Evolutionary conservation across 2,888 invertebrate genomes (phyloP).

Genomic region (Kuschelorhynchus macadamiae): DNA sequence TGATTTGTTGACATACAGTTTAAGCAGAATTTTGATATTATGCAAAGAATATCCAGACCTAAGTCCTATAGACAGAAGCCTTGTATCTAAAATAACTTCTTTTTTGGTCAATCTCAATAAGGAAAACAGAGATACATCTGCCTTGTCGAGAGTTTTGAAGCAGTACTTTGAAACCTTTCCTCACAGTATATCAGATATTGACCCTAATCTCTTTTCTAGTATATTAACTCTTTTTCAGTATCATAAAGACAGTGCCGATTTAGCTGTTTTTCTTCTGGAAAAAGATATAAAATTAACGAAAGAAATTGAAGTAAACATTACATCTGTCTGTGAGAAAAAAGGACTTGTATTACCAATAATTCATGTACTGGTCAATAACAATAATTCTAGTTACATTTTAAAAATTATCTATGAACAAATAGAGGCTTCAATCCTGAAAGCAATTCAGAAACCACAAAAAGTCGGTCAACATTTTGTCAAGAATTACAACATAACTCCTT

Average conservation of each 20-base stretch:
- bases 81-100: slow-evolving; percentile 51
- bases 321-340: slow-evolving; percentile 72
- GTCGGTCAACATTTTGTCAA: slow-evolving; percentile 76
- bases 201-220: slow-evolving; percentile 71
- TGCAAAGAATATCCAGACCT: slow-evolving; percentile 42
- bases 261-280: slow-evolving; percentile 74
- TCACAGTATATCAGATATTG: slow-evolving; percentile 71
- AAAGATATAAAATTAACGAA: slow-evolving; percentile 70
- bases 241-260: slow-evolving; percentile 73
- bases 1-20: slow-evolving; percentile 53
- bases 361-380: slow-evolving; percentile 69
- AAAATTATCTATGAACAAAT: slow-evolving; percentile 73
- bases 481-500: slow-evolving; percentile 72
- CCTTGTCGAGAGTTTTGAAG: slow-evolving; percentile 72
- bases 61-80: slow-evolving; percentile 52
- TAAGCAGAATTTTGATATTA: slow-evolving; percentile 52
- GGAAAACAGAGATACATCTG: slow-evolving; percentile 64
- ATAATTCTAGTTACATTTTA: slow-evolving; percentile 68
- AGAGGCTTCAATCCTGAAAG: slow-evolving; percentile 75
- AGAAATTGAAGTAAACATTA: slow-evolving; percentile 65
- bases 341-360: slow-evolving; percentile 77
- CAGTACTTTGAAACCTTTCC: slow-evolving; percentile 76
- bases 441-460: slow-evolving; percentile 80
- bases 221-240: slow-evolving; percentile 71
- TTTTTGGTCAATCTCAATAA: slow-evolving; percentile 52